phyloP scores from a whole-genome alignment of 2,888 invertebrate species.

The Sclerodermus sp. region DNA sequence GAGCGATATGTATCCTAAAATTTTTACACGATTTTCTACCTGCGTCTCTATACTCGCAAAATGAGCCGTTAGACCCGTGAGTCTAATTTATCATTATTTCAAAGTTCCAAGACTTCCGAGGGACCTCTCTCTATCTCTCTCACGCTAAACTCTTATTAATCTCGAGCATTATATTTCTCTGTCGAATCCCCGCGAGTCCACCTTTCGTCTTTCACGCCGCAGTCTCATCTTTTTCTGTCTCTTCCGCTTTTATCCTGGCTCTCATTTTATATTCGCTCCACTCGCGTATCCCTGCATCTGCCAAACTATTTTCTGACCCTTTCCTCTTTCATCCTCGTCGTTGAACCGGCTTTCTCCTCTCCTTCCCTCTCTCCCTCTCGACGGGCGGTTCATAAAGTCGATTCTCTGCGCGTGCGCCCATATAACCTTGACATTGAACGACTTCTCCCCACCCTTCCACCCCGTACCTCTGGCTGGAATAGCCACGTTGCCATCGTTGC shows the following conservation, averaged over 20 bases:
- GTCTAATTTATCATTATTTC: too few species aligned
- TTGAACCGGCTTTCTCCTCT: neutral
- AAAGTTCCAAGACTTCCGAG: too few species aligned
- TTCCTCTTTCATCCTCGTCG: constrained; percentile 4
- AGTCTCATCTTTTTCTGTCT: neutral
- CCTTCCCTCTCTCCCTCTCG: constrained; percentile 1
- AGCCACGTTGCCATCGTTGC: too few species aligned
- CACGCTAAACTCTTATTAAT: too few species aligned
- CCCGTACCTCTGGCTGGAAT: neutral
- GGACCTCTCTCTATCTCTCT: too few species aligned
- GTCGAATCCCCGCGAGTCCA: constrained; percentile 12
- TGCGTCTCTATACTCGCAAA: too few species aligned
- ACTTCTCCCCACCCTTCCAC: constrained; percentile 24
- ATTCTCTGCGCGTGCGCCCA: constrained; percentile 39
- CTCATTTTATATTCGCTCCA: neutral
- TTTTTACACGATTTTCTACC: too few species aligned
- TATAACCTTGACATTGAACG: constrained; percentile 49
- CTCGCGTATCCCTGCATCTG: constrained; percentile 5
- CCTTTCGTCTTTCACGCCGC: neutral
- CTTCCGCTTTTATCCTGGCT: neutral
- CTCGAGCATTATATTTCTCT: constrained; percentile 3
- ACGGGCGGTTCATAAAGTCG: neutral
- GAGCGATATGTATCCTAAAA: too few species aligned
- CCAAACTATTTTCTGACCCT: neutral
- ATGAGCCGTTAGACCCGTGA: too few species aligned